Base-by-base conservation (phyloP, 2,797 vertebrate genomes). In the Micromesistius poutassou region DNA sequence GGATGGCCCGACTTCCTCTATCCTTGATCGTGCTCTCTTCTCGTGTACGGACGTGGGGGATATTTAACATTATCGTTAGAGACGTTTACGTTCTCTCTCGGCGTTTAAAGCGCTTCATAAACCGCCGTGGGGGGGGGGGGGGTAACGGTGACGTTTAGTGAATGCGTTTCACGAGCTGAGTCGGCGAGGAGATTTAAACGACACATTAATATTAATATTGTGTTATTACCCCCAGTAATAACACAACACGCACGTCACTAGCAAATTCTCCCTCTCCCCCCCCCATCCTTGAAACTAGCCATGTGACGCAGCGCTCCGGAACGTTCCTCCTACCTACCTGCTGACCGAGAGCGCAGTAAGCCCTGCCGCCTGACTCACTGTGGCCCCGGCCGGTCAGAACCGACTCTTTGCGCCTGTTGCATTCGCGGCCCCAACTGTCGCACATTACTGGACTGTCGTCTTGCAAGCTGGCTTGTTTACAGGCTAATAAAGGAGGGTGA, bases 281-380 rank as follows among this genome's bases (percentile, higher is more conserved):
- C 55, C 6, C 78, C 75, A n/a, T n/a, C n/a, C n/a, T n/a, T 75
- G 84, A 84, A 86, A 82, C 79, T 90, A 88, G 91, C 86, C 85
- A 76, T 86, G 85, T 84, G 55, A 62, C 22, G 5, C 55, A 9
- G 22, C 55, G 19, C 55, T 62, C 50, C 1, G 22, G 50, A 62
- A 62, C 50, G 46, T 22, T 22, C 16, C 22, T 19, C 22, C 22
- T 62, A n/a, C 80, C 85, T 79, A 31, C 80, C 75, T 78, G 77
- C 86, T 82, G 83, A 79, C 80, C 68, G 76, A 76, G 36, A 76
- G 78, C 80, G 81, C 28, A 0, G 62, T 90, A 87, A 92, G 83
- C 83, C 79, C 82, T 77, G 87, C 90, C 92, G 91, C 86, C 87
- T 93, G 91, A 92, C 83, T 86, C 71, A 78, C 80, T 82, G 86